phyloP scores from a whole-genome alignment of 1,140 invertebrate genomes.

The Drosophila pruinosa region DNA sequence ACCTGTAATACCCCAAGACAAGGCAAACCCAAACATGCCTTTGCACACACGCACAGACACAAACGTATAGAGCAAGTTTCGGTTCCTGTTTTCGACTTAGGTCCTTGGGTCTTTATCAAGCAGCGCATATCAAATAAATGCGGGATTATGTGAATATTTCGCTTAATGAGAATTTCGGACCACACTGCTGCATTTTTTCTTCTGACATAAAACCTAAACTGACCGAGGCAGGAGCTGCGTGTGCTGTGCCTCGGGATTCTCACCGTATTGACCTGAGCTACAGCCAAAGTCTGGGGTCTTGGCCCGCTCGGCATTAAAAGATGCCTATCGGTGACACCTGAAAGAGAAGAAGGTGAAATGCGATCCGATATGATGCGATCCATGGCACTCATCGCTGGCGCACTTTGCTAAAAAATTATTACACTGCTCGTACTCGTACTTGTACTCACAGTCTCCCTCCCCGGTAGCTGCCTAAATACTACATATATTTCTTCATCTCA shows the following conservation, averaged over 20 bases:
- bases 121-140: constrained; percentile 81
- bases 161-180: constrained; percentile 80
- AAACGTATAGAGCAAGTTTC: no score
- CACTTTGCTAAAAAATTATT: constrained; percentile 70
- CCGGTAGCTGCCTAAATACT: constrained; percentile 1
- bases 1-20: constrained; percentile 22
- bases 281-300: constrained; percentile 3
- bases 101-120: constrained; percentile 53
- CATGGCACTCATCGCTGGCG: constrained; percentile 59
- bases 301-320: constrained; percentile 63
- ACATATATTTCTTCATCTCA: constrained; percentile 44
- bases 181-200: constrained; percentile 60
- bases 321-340: constrained; percentile 82
- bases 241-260: constrained; percentile 58
- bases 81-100: constrained; percentile 30
- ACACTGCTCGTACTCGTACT: constrained; percentile 31
- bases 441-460: neutral
- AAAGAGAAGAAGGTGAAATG: constrained; percentile 81
- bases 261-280: constrained; percentile 35
- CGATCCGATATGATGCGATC: constrained; percentile 75
- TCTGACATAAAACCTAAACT: constrained; percentile 7
- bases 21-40: neutral
- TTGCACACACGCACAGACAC: constrained; percentile 10
- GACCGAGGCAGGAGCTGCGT: constrained; percentile 12
- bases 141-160: constrained; percentile 82